phyloP scores from a whole-genome alignment of 2,888 invertebrate genomes.

The Thalpophila matura region DNA sequence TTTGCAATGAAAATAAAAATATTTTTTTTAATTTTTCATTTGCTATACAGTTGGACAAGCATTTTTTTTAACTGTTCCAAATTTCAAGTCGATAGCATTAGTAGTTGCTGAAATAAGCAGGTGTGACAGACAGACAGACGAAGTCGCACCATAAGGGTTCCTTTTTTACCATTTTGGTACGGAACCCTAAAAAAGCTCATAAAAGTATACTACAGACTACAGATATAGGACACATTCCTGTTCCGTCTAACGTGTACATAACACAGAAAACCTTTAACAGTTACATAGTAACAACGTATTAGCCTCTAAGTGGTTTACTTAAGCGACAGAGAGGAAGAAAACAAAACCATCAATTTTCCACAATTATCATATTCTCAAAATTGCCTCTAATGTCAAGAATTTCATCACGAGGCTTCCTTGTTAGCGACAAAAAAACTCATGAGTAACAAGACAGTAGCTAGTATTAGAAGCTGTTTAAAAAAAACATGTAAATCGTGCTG shows the following conservation, averaged over 20 bases:
- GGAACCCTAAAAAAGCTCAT: too few species aligned
- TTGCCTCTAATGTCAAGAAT: slow-evolving; percentile 71
- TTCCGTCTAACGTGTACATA: neutral
- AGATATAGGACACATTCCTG: neutral
- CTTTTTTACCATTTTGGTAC: too few species aligned
- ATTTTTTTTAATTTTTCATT: too few species aligned
- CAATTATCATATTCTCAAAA: slow-evolving; percentile 68
- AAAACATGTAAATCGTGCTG: slow-evolving; percentile 85
- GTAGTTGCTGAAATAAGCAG: too few species aligned
- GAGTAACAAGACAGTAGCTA: slow-evolving; percentile 85
- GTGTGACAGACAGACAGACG: too few species aligned
- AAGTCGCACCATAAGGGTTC: too few species aligned
- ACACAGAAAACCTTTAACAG: slow-evolving; percentile 5
- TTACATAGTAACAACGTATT: slow-evolving; percentile 22
- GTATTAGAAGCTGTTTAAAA: slow-evolving; percentile 78
- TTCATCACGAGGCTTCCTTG: slow-evolving; percentile 72
- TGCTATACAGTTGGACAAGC: too few species aligned
- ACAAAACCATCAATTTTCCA: slow-evolving; percentile 56
- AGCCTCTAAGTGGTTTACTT: slow-evolving; percentile 52
- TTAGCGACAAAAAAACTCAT: slow-evolving; percentile 73
- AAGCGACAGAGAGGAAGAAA: slow-evolving; percentile 59
- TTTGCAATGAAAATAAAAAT: too few species aligned
- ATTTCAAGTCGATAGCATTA: too few species aligned
- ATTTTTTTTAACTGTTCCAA: too few species aligned
- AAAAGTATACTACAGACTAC: too few species aligned